Conservation (phyloP, 1,140 invertebrate genomes). For the Formica exsecta region DNA sequence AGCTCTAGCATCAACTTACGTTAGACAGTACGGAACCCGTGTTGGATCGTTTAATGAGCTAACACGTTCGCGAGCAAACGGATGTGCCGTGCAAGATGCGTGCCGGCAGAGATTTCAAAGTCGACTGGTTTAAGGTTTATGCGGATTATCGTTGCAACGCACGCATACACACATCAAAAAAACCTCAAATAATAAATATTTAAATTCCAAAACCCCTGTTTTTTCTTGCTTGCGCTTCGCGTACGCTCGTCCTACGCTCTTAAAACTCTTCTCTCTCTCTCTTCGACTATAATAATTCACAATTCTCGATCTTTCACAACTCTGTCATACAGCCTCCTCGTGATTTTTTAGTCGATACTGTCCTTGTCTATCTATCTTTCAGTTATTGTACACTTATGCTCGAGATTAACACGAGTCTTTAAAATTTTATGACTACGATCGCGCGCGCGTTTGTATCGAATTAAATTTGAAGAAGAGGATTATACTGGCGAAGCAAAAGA, state of each 20-base stretch:
- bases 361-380: neutral
- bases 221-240: neutral
- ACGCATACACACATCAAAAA: slow-evolving; percentile 50
- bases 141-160: slow-evolving; percentile 59
- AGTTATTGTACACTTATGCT: neutral
- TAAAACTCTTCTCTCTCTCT: neutral
- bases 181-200: slow-evolving; percentile 73
- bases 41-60: slow-evolving; percentile 73
- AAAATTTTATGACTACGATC: neutral
- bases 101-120: neutral
- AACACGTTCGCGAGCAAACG: neutral
- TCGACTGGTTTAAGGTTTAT: slow-evolving; percentile 4
- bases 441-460: neutral
- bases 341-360: neutral
- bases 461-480: neutral
- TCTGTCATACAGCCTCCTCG: neutral
- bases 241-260: slow-evolving; percentile 18
- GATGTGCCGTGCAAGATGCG: neutral
- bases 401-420: neutral
- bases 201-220: slow-evolving; percentile 56
- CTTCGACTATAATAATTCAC: slow-evolving; percentile 13
- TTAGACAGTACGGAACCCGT: slow-evolving; percentile 82
- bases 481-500: neutral
- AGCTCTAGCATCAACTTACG: slow-evolving; percentile 73
- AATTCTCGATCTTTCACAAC: slow-evolving; percentile 43